phyloP scores from a whole-genome alignment of 1,140 invertebrate genomes.

The Hyles vespertilio region DNA sequence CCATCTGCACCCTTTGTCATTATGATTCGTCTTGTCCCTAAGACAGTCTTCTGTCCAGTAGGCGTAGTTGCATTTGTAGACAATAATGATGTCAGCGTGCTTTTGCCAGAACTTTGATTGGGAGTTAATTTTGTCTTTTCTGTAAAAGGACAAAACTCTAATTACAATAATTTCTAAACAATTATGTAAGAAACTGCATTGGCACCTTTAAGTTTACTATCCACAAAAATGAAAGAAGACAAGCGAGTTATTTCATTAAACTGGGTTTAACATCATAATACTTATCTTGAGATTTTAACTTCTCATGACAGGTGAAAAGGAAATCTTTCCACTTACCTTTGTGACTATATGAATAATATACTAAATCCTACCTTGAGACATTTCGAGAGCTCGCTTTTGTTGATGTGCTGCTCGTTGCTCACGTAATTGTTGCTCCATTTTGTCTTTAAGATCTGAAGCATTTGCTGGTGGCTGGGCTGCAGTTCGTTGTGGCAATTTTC shows the following conservation, averaged over 20 bases:
- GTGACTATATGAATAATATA: constrained; percentile 3
- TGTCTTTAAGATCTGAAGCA: constrained; percentile 91
- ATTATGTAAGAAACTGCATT: too few relatives aligned
- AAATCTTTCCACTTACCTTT: neutral
- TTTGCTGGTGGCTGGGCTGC: constrained; percentile 76
- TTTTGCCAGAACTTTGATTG: constrained; percentile 78
- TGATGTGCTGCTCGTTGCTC: constrained; percentile 91
- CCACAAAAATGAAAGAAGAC: too few relatives aligned
- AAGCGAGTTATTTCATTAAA: too few relatives aligned
- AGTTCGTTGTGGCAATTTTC: constrained; percentile 78
- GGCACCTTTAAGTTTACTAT: too few relatives aligned
- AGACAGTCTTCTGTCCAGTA: constrained; percentile 80
- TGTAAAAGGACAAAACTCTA: constrained; percentile 28
- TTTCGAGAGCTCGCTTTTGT: constrained; percentile 85
- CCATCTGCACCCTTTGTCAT: constrained; percentile 90
- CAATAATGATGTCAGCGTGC: constrained; percentile 81
- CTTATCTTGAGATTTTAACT: too few relatives aligned
- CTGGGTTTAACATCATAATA: too few relatives aligned
- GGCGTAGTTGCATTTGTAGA: constrained; percentile 76
- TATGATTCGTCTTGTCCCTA: constrained; percentile 83
- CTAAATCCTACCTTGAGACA: constrained; percentile 65
- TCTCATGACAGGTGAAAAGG: too few relatives aligned
- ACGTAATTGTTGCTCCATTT: constrained; percentile 92
- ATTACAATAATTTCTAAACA: too few relatives aligned
- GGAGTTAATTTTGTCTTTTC: constrained; percentile 60